Evolutionary conservation across 2,113 vertebrate genomes (phyloP).

Genomic region (Ammodytes dubius): DNA sequence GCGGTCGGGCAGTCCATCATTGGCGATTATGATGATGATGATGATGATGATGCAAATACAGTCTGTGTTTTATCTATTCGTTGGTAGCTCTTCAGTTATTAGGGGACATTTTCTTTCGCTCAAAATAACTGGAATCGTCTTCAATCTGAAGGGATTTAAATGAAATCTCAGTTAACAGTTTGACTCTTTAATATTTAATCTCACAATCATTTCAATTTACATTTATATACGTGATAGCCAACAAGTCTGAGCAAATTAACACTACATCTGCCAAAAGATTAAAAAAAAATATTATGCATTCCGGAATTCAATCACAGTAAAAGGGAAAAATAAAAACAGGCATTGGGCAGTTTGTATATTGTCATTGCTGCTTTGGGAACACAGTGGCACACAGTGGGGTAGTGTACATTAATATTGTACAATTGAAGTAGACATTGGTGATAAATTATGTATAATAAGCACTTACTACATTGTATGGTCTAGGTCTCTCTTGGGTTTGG

Average conservation of each 20-base stretch:
- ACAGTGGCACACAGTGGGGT: constrained; percentile 58
- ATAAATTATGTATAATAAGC: constrained; percentile 80
- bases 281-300: constrained; percentile 57
- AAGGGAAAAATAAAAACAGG: constrained; percentile 68
- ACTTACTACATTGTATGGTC: constrained; percentile 82
- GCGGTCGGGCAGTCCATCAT: constrained; percentile 22
- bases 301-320: constrained; percentile 64
- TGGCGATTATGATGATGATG: constrained; percentile 33
- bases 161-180: constrained; percentile 42
- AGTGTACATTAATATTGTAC: constrained; percentile 80
- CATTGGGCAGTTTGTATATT: constrained; percentile 76
- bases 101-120: constrained; percentile 72
- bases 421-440: constrained; percentile 77
- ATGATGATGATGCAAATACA: constrained; percentile 34
- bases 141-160: constrained; percentile 72
- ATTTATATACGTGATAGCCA: constrained; percentile 20
- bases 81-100: constrained; percentile 56
- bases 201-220: constrained; percentile 27
- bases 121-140: constrained; percentile 72
- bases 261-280: constrained; percentile 22
- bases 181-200: constrained; percentile 59
- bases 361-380: constrained; percentile 71
- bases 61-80: constrained; percentile 20
- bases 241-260: constrained; percentile 26
- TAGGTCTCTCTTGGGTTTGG: constrained; percentile 77